These are phyloP conservation scores for Cyclophora albipunctata DNA, from an alignment of 2,888 invertebrate species.

Conservation along the genomic window DNA sequence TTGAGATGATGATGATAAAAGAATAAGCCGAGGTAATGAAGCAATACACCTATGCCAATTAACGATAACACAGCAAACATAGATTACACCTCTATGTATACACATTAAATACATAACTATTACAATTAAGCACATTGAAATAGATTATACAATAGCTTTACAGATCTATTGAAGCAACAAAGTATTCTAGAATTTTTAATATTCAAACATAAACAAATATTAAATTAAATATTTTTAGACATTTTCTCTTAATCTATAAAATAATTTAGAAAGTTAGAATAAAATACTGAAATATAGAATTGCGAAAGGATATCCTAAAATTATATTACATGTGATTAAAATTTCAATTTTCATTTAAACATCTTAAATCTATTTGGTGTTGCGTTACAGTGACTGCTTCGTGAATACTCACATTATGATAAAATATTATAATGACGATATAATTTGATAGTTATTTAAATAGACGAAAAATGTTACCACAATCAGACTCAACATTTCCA, in stretches of 20 bases:
- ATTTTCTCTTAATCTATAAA: neutral
- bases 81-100: conserved; percentile 18
- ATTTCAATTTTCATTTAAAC: conserved; percentile 26
- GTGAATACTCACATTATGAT: conserved; percentile 45
- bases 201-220: neutral
- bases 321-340: conserved; percentile 28
- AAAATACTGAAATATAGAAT: conserved; percentile 3
- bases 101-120: conserved; percentile 15
- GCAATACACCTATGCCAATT: conserved; percentile 57
- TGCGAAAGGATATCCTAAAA: conserved; percentile 1
- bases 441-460: conserved; percentile 7
- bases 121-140: conserved; percentile 16
- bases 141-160: conserved; percentile 11
- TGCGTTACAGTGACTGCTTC: conserved; percentile 59
- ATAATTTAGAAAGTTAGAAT: conserved; percentile 8
- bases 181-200: conserved; percentile 1
- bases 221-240: neutral
- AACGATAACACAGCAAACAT: conserved; percentile 61
- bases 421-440: conserved; percentile 24
- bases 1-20: too few species aligned
- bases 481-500: conserved; percentile 65
- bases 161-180: conserved; percentile 5
- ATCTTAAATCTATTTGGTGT: conserved; percentile 67
- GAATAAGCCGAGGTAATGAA: conserved; percentile 37
- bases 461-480: conserved; percentile 50